Base-by-base conservation (phyloP, 2,888 invertebrate genomes). In the Eremobia ochroleuca region DNA sequence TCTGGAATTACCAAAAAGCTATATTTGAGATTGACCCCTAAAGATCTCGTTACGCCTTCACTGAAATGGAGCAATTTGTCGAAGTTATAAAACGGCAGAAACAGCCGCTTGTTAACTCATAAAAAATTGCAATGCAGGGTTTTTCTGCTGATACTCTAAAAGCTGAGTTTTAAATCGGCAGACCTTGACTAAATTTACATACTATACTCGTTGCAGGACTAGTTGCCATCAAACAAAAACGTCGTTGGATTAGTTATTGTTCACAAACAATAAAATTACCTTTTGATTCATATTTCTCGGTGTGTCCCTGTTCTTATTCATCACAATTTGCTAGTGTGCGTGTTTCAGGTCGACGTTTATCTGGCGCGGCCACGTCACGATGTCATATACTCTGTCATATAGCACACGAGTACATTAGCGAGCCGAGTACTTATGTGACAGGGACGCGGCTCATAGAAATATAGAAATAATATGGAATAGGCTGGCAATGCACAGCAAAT, bases 281-380 rank as follows among this genome's bases (percentile, higher is more conserved):
- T 21, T 49, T 49, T 21, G 21, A 49, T 49, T 52, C 9, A 25
- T 52, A 21, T 52, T 52, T 25, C 28, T 28, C 79, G 66, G 79
- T 92, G 87, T 83, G n/a, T 73, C 85, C 1, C 87, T 13, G 34
- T 25, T 84, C 71, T 88, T 77, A 80, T 76, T 82, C 73, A 89
- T 90, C 87, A 87, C 86, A 82, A 85, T 88, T 78, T 84, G 85
- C 85, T 82, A 89, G 92, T 92, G 94, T 94, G 94, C 82, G 93
- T 91, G 90, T 85, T 88, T 79, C 87, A 88, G 89, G 90, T 89
- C 88, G 90, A 85, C 91, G 91, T 93, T 94, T 94, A 95, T 95
- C 94, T 94, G 94, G 81, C 82, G 87, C 79, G 87, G 91, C 92
- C 94, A 93, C 93, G 94, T 92, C 94, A 93, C 90, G 92, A 92